Conservation (phyloP, 2,888 invertebrate genomes). For the Rutpela maculata region DNA sequence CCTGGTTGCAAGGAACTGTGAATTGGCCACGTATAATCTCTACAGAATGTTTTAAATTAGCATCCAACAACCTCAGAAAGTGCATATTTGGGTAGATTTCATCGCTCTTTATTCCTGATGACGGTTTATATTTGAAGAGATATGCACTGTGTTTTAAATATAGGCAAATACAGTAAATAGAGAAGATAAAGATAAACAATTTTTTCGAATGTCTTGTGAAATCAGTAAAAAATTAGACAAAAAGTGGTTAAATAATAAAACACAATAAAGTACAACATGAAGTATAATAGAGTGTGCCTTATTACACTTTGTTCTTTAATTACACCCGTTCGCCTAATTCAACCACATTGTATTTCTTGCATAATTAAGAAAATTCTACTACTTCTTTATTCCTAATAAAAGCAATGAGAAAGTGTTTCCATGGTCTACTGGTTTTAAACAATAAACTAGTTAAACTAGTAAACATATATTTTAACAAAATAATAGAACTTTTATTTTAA, state of each 20-base stretch:
- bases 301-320: slow-evolving; percentile 5
- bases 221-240: neutral
- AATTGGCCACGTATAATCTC: too few species aligned
- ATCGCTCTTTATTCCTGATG: too few species aligned
- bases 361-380: neutral
- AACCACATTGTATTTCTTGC: neutral
- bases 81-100: too few species aligned
- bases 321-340: neutral
- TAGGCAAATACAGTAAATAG: too few species aligned
- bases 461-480: slow-evolving; percentile 2
- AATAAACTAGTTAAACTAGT: neutral
- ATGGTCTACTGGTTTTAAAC: slow-evolving; percentile 20
- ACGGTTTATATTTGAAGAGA: too few species aligned
- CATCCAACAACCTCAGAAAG: too few species aligned
- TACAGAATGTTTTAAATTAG: too few species aligned
- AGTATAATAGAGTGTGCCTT: neutral
- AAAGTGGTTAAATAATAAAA: neutral
- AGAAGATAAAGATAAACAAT: too few species aligned
- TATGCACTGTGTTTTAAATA: too few species aligned
- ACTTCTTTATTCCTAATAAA: neutral
- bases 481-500: neutral
- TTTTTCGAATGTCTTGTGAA: too few species aligned
- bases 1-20: too few species aligned
- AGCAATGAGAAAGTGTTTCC: slow-evolving; percentile 14
- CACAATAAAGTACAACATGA: neutral